Evolutionary conservation across 2,797 vertebrate species (phyloP).

Genomic region (Valencia hispanica): DNA sequence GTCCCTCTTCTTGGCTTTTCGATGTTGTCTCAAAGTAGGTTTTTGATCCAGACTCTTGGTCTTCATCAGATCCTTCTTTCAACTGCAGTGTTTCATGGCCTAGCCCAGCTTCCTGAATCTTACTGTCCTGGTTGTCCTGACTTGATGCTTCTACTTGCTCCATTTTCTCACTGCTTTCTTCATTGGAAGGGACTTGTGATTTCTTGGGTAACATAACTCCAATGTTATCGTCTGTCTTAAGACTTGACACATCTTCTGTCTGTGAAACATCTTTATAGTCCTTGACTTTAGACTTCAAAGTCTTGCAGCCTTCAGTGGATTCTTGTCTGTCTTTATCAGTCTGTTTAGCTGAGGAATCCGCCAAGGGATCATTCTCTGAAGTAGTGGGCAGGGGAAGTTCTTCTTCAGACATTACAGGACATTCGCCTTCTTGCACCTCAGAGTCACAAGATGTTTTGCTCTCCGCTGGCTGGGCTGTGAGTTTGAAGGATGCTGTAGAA

Average conservation of each 20-base stretch:
- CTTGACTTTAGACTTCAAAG: slow-evolving; percentile 23
- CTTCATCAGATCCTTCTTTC: slow-evolving; percentile 20
- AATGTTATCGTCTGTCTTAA: slow-evolving; percentile 16
- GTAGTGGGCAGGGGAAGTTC: slow-evolving; percentile 22
- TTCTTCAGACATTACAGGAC: slow-evolving; percentile 17
- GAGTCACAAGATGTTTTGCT: slow-evolving; percentile 39
- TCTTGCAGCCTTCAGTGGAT: neutral
- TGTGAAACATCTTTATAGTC: slow-evolving; percentile 19
- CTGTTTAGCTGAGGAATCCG: slow-evolving; percentile 10
- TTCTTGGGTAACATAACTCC: slow-evolving; percentile 15
- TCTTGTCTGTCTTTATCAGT: slow-evolving; percentile 27
- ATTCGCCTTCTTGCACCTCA: slow-evolving; percentile 44
- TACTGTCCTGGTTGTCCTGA: slow-evolving; percentile 13
- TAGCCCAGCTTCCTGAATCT: slow-evolving; percentile 16
- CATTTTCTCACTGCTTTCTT: slow-evolving; percentile 30
- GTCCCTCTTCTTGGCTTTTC: slow-evolving; percentile 76
- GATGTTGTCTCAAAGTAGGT: slow-evolving; percentile 90
- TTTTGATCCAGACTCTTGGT: slow-evolving; percentile 26
- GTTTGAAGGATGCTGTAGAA: slow-evolving; percentile 82
- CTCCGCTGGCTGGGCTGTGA: slow-evolving; percentile 86
- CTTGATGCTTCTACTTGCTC: neutral
- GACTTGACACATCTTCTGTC: slow-evolving; percentile 20
- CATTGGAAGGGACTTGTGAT: slow-evolving; percentile 14
- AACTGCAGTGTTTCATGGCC: slow-evolving; percentile 23
- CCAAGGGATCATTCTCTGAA: slow-evolving; percentile 16